phyloP scores from a whole-genome alignment of 2,797 vertebrate genomes.

The Tenualosa ilisha region DNA sequence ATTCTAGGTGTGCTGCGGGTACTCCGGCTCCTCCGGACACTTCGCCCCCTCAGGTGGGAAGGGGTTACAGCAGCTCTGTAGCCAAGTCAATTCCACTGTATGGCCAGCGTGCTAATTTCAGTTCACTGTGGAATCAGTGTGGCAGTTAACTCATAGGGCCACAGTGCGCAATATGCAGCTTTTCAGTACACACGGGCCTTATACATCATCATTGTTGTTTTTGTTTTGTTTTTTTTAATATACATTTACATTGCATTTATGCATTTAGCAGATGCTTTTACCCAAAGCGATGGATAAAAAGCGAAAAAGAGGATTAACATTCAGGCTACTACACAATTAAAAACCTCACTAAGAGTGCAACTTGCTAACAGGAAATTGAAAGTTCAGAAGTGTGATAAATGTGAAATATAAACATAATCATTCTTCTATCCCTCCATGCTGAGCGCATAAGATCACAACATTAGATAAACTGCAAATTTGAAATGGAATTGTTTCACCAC shows the following conservation, averaged over 20 bases:
- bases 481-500: too few relatives aligned
- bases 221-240: background rate
- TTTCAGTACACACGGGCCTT: background rate
- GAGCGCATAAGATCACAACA: background rate
- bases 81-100: background rate
- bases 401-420: too few relatives aligned
- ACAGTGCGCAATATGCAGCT: background rate
- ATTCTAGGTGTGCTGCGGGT: conserved; percentile 95
- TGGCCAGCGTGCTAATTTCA: background rate
- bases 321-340: too few relatives aligned
- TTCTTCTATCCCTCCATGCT: too few relatives aligned
- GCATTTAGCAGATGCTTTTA: too few relatives aligned
- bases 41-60: conserved; percentile 92
- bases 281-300: too few relatives aligned
- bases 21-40: conserved; percentile 87
- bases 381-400: too few relatives aligned
- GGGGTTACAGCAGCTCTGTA: background rate
- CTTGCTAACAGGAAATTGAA: too few relatives aligned
- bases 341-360: too few relatives aligned
- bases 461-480: background rate
- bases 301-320: too few relatives aligned
- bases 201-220: background rate
- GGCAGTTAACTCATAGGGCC: too few relatives aligned
- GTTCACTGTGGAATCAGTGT: background rate
- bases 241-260: background rate